Evolutionary conservation across 2,113 vertebrate species (phyloP).

Genomic region (Dissostichus mawsoni): DNA sequence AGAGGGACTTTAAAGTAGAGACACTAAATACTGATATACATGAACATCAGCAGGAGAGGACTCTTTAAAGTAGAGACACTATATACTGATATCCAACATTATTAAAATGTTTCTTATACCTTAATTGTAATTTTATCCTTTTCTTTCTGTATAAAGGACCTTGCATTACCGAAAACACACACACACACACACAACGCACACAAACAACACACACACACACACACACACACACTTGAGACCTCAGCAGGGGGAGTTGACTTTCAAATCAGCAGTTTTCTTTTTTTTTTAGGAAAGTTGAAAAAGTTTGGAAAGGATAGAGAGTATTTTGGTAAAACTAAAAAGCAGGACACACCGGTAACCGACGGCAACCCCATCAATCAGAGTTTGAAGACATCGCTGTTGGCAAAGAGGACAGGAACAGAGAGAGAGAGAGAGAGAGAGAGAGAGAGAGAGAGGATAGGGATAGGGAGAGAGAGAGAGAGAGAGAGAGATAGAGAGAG

Average conservation of each 20-base stretch:
- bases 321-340: conserved; percentile 77
- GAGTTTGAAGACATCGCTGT: conserved; percentile 81
- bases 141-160: conserved; percentile 9
- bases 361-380: conserved; percentile 81
- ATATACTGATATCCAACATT: no score
- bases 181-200: conserved; percentile 7
- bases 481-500: neutral
- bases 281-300: conserved; percentile 31
- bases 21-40: no score
- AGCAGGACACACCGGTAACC: conserved; percentile 78
- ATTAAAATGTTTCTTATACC: neutral
- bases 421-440: neutral
- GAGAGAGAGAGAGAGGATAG: no score
- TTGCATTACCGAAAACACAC: conserved; percentile 12
- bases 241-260: conserved; percentile 52
- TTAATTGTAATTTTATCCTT: neutral
- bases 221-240: conserved; percentile 7
- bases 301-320: conserved; percentile 50
- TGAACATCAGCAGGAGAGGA: no score
- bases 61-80: no score
- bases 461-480: neutral
- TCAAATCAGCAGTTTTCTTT: conserved; percentile 44
- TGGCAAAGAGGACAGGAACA: conserved; percentile 78
- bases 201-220: neutral
- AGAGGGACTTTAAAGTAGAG: no score